These are phyloP conservation scores for Zhengitettix transpicula DNA, from an alignment of 2,888 invertebrate species.

Conservation along the genomic window DNA sequence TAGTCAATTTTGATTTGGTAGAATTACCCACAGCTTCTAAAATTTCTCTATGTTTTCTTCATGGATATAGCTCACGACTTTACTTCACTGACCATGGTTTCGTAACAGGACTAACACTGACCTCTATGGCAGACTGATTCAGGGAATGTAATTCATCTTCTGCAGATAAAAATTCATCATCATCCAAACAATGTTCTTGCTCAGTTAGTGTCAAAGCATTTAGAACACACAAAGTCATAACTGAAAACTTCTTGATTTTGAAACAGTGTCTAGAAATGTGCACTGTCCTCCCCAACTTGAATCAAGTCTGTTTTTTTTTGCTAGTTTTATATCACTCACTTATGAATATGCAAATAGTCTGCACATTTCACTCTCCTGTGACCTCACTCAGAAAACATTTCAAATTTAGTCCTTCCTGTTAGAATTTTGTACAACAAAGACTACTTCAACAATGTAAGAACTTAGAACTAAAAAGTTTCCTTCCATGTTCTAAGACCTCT, in stretches of 20 bases:
- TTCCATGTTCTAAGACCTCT: too few species aligned
- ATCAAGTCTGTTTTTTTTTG: not conserved
- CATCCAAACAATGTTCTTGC: too few species aligned
- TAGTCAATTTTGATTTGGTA: conserved; percentile 1
- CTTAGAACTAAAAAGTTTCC: too few species aligned
- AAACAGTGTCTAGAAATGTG: not conserved
- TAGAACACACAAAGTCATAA: not conserved
- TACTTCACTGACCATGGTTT: not conserved
- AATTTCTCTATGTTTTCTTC: not conserved
- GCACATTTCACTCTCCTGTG: too few species aligned
- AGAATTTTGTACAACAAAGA: too few species aligned
- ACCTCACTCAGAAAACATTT: too few species aligned
- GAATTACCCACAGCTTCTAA: not conserved
- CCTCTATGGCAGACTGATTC: not conserved
- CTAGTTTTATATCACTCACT: not conserved
- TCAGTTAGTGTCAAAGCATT: not conserved
- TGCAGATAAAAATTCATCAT: too few species aligned
- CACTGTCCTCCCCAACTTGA: not conserved
- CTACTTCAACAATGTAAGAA: too few species aligned
- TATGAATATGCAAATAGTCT: not conserved
- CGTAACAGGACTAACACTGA: not conserved
- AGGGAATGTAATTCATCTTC: too few species aligned
- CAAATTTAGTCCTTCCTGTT: too few species aligned
- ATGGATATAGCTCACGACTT: not conserved
- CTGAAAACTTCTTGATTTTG: not conserved